Evolutionary conservation across 2,888 invertebrate species (phyloP).

Genomic region (Rhopalosiphum nymphaeae): DNA sequence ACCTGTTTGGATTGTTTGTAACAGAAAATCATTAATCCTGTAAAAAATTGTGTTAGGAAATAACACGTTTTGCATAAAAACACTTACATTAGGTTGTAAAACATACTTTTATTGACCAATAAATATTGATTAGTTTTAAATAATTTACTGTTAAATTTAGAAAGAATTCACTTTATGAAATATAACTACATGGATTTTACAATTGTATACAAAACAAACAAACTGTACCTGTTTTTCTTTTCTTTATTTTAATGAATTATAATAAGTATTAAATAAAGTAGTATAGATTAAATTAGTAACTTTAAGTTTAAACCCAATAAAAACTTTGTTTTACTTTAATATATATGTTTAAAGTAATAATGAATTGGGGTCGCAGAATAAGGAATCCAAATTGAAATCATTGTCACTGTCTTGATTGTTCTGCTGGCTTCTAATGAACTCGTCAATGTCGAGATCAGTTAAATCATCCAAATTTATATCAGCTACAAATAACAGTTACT

Average conservation of each 20-base stretch:
- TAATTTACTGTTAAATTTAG: neutral
- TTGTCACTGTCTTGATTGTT: neutral
- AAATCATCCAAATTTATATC: neutral
- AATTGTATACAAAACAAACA: neutral
- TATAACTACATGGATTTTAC: neutral
- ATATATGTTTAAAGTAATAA: neutral
- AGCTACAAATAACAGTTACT: neutral
- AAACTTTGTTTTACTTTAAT: neutral
- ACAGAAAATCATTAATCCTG: too few species aligned
- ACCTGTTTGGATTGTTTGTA: too few species aligned
- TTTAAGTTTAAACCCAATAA: neutral
- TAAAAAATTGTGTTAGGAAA: too few species aligned
- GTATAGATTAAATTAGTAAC: neutral
- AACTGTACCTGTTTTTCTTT: neutral
- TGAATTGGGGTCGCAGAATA: neutral
- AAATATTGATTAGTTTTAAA: neutral
- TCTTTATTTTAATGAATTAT: neutral
- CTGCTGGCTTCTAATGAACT: neutral
- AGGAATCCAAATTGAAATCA: neutral
- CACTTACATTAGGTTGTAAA: neutral
- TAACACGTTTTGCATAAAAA: too few species aligned
- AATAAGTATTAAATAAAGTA: neutral
- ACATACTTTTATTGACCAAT: neutral
- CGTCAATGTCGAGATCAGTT: neutral
- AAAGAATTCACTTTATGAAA: neutral